phyloP scores from a whole-genome alignment of 30 jellyfish, hydroid and myxozoan species.

The Aurelia coerulea region DNA sequence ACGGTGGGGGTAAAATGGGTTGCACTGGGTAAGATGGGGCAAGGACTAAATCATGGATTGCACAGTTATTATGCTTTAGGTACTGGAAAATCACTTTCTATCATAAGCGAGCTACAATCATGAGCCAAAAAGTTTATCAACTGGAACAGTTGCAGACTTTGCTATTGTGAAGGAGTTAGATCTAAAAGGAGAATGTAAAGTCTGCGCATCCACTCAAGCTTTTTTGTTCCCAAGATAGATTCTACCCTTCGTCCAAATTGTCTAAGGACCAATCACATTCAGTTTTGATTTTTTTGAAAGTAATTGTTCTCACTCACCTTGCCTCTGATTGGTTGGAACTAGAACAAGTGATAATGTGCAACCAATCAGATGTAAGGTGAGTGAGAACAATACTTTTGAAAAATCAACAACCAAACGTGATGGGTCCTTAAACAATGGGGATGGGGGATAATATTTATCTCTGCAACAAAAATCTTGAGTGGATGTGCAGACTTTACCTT shows the following conservation, averaged over 20 bases:
- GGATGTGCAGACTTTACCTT: conserved; percentile 3
- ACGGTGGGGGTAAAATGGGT: too few species aligned
- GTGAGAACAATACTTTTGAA: background rate
- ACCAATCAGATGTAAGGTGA: conserved; percentile 2
- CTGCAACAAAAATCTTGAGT: background rate
- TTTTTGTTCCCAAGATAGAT: background rate
- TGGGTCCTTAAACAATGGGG: background rate
- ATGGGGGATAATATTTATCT: too few species aligned
- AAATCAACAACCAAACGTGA: background rate
- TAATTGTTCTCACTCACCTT: conserved; percentile 1
- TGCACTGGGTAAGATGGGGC: too few species aligned
- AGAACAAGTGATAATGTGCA: background rate
- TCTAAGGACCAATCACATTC: background rate
- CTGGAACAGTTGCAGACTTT: too few species aligned
- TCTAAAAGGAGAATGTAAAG: background rate
- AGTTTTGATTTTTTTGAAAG: background rate
- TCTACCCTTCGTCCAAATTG: background rate
- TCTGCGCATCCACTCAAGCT: background rate
- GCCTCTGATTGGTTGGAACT: conserved; percentile 1
- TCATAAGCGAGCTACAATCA: too few species aligned
- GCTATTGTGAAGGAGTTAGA: too few species aligned
- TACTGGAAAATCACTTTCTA: too few species aligned
- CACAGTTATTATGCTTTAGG: too few species aligned
- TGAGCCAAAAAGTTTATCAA: too few species aligned
- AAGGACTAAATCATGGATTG: too few species aligned